A percentile compares a stretch with the other conserved stretches of the same genome.
Conservation (phyloP, 1,140 invertebrate species). For the Hylaeus anthracinus region DNA sequence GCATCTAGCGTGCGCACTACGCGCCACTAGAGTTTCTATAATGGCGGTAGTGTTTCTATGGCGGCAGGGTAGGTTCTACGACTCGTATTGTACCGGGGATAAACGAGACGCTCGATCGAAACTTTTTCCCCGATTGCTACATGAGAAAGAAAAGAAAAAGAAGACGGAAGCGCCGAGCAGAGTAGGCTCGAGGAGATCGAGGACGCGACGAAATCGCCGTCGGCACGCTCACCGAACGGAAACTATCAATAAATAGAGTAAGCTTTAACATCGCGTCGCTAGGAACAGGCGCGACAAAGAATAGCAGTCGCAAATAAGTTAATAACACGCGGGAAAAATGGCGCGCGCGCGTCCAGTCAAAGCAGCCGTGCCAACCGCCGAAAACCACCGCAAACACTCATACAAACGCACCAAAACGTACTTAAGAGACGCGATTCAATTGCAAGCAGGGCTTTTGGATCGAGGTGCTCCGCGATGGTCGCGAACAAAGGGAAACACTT, state of each 20-base stretch:
- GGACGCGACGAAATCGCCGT: constrained; percentile 1
- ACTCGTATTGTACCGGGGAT: too few relatives aligned
- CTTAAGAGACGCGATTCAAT: not conserved
- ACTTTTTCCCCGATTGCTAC: not conserved
- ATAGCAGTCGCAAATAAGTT: constrained; percentile 24
- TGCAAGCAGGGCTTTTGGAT: not conserved
- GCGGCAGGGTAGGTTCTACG: too few relatives aligned
- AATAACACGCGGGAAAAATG: not conserved
- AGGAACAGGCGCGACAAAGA: not conserved
- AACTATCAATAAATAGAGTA: constrained; percentile 16
- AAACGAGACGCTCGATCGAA: not conserved
- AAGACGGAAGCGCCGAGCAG: not conserved
- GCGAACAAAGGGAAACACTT: not conserved
- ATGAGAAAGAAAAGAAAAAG: not conserved
- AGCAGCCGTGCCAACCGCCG: not conserved
- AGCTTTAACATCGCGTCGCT: not conserved
- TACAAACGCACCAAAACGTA: not conserved
- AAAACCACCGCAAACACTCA: not conserved
- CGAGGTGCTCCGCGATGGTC: not conserved
- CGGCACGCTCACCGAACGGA: not conserved
- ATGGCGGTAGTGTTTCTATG: too few relatives aligned
- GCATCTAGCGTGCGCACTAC: too few relatives aligned
- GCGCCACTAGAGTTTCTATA: too few relatives aligned
- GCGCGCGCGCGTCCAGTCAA: not conserved
- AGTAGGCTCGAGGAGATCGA: constrained; percentile 1